Percentiles rank a stretch among this genome's conserved stretches.
phyloP scores from a whole-genome alignment of 2,888 invertebrate genomes.

The Drosophila diplacantha region DNA sequence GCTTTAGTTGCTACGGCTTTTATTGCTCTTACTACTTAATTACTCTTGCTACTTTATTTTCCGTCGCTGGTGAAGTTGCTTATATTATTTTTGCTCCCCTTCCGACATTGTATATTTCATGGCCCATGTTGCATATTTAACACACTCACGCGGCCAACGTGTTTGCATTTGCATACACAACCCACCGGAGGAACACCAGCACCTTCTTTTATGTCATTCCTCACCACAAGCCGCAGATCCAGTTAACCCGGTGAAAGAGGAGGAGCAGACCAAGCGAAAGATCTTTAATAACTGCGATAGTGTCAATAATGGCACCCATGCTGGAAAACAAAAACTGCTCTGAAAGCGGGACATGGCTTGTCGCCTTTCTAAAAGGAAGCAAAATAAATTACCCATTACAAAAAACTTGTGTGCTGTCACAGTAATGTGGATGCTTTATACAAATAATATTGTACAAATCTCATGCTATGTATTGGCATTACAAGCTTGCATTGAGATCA shows the following conservation, averaged over 20 bases:
- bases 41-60: slow-evolving; percentile 16
- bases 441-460: not conserved
- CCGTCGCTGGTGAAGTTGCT: not conserved
- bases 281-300: slow-evolving; percentile 36
- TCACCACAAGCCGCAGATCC: slow-evolving; percentile 15
- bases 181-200: not conserved
- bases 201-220: not conserved
- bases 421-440: not conserved
- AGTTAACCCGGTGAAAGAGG: not conserved
- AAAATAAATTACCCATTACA: too few relatives aligned
- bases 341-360: slow-evolving; percentile 38
- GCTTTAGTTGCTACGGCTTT: not conserved
- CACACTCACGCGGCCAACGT: slow-evolving; percentile 33
- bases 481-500: not conserved
- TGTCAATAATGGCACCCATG: slow-evolving; percentile 55
- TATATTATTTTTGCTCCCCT: slow-evolving; percentile 5
- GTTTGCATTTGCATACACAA: slow-evolving; percentile 48
- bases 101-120: slow-evolving; percentile 50
- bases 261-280: too few relatives aligned
- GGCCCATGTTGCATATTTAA: slow-evolving; percentile 47
- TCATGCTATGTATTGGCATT: not conserved
- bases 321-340: slow-evolving; percentile 35
- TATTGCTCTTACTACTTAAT: not conserved
- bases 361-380: slow-evolving; percentile 67
- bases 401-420: slow-evolving; percentile 51